Evolutionary conservation across 1,140 invertebrate genomes (phyloP), one percentile per base, ranked within the genome.

Genomic region (Lucilia cuprina): DNA sequence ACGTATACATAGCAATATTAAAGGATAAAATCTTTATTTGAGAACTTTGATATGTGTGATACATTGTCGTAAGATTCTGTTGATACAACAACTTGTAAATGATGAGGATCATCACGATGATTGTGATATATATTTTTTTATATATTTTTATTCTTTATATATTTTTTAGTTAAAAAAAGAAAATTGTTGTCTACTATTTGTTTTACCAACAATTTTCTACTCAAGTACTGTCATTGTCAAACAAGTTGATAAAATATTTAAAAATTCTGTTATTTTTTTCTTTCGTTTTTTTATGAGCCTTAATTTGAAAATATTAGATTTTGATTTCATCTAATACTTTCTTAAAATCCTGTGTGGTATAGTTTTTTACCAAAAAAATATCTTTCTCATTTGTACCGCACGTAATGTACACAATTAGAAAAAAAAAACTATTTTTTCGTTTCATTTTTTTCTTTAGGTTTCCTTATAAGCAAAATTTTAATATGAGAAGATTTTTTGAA

Each of bases 1-100:
- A 41, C 41, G 41, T 8, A 41, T 41, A 5, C 5, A 41, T 41
- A 41, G 41, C 41, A 7, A 8, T 2, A 41, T 2, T 70, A 70
- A 70, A 70, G 65, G 65, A 70, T 70, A 70, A 70, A 21, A 70
- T 70, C 19, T 21, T 70, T 70, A 70, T 70, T 70, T 70, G 19
- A 70, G 8, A n/a, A 25, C 19, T 70, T 21, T 70, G 65, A 8
- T 8, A 41, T 41, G 41, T 41, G 41, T 7, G 0, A 8, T 3
- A 41, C 5, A 8, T 41, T 41, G 41, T 41, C 25, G 3, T 41
- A 5, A 3, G 65, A 70, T 25, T 70, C 65, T 70, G 65, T 21
- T 70, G n/a, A 70, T 21, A 70, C 25, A 30, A 30, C 25, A 30
- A 30, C 25, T 30, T 30, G 65, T 25, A n/a, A 70, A 21, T 70